A percentile compares a stretch with the other conserved stretches of the same genome.
Evolutionary conservation across 2,888 invertebrate species (phyloP).

Genomic region (Shargacucullia verbasci): DNA sequence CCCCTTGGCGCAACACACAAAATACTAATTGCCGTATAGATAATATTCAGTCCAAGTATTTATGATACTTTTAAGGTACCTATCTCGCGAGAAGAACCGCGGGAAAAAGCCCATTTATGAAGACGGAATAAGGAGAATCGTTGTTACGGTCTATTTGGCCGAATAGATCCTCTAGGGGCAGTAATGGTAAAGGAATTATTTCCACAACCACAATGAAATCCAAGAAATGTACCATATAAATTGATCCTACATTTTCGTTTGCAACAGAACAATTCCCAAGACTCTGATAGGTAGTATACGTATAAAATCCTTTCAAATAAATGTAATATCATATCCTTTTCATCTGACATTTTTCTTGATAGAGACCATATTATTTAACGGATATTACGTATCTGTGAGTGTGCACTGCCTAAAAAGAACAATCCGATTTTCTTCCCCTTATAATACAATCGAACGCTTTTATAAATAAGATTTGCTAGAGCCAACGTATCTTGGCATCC

Average conservation of each 20-base stretch:
- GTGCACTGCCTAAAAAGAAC: constrained; percentile 4
- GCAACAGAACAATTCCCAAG: constrained; percentile 10
- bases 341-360: constrained; percentile 22
- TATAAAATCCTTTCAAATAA: constrained; percentile 27
- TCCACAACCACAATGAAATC: background rate
- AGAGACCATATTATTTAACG: constrained; percentile 17
- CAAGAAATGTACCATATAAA: constrained; percentile 4
- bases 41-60: too few relatives aligned
- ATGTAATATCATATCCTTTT: constrained; percentile 35
- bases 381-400: constrained; percentile 21
- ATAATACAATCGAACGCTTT: constrained; percentile 28
- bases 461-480: constrained; percentile 30
- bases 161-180: too few relatives aligned
- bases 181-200: background rate
- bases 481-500: constrained; percentile 9
- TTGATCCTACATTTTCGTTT: constrained; percentile 17
- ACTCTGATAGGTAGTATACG: constrained; percentile 11
- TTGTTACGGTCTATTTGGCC: too few relatives aligned
- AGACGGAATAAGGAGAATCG: too few relatives aligned
- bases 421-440: constrained; percentile 29
- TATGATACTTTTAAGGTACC: too few relatives aligned
- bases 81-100: too few relatives aligned
- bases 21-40: too few relatives aligned
- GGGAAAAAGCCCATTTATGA: too few relatives aligned
- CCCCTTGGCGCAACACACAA: too few relatives aligned